A percentile compares a stretch with the other conserved stretches of the same genome.
These are phyloP conservation scores for Phanerotoma sp. DNA, from an alignment of 2,888 invertebrate species.

Conservation along the genomic window DNA sequence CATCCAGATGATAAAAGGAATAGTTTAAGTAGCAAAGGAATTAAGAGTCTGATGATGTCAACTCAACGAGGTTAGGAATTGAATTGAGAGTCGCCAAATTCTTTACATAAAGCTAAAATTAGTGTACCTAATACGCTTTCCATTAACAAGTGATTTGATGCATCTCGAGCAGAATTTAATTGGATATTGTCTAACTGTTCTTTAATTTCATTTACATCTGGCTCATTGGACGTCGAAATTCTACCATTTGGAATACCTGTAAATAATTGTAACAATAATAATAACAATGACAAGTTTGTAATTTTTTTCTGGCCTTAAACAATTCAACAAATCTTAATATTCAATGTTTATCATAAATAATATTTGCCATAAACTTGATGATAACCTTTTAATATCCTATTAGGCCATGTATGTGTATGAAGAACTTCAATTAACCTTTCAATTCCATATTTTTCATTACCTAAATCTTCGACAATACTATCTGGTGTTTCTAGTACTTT, in stretches of 20 bases:
- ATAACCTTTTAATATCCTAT: slow-evolving; percentile 65
- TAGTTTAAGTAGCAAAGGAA: no score
- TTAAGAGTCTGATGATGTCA: no score
- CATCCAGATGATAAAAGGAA: no score
- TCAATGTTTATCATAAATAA: no score
- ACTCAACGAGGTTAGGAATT: no score
- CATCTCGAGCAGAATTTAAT: slow-evolving; percentile 34
- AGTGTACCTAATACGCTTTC: slow-evolving; percentile 48
- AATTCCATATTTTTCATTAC: slow-evolving; percentile 66
- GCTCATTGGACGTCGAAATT: slow-evolving; percentile 27
- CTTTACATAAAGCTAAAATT: background rate
- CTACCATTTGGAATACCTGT: slow-evolving; percentile 30
- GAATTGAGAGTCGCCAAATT: no score
- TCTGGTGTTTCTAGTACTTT: slow-evolving; percentile 49
- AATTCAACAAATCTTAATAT: no score
- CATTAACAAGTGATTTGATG: slow-evolving; percentile 44
- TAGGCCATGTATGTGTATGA: slow-evolving; percentile 73
- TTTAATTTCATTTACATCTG: slow-evolving; percentile 43
- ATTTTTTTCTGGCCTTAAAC: no score
- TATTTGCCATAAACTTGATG: background rate
- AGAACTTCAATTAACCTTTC: slow-evolving; percentile 70
- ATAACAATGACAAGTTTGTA: no score
- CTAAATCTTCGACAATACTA: slow-evolving; percentile 56
- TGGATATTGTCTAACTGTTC: slow-evolving; percentile 48
- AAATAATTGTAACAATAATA: no score